A percentile compares a stretch with the other conserved stretches of the same genome.
phyloP scores from a whole-genome alignment of 2,797 vertebrate genomes.

The Remorina albescens region DNA sequence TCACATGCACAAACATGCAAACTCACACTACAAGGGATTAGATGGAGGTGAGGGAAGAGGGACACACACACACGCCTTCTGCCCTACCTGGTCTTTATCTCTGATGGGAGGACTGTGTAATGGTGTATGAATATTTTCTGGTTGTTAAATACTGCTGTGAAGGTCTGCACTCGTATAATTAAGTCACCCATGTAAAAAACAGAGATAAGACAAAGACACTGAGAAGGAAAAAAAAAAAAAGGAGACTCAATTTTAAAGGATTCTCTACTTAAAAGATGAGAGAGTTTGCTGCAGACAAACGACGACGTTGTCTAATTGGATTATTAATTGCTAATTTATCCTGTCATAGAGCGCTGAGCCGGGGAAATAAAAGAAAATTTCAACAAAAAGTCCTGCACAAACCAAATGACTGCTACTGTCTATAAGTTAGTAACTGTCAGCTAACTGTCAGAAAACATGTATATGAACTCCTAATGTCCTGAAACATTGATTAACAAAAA shows the following conservation, averaged over 20 bases:
- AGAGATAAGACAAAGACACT: neutral
- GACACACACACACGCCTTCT: neutral
- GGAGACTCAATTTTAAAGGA: neutral
- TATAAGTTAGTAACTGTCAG: neutral
- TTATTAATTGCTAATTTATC: neutral
- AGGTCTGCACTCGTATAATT: conserved; percentile 12
- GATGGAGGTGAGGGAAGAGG: conserved; percentile 14
- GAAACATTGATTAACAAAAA: neutral
- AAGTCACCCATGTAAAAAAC: neutral
- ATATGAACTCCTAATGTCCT: neutral
- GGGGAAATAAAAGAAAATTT: too few species aligned
- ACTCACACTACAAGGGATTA: conserved; percentile 38
- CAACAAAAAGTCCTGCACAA: neutral
- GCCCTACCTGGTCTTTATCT: conserved; percentile 11
- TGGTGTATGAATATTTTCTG: conserved; percentile 11
- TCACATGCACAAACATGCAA: conserved; percentile 27
- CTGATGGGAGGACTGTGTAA: conserved; percentile 9
- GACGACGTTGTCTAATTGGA: neutral
- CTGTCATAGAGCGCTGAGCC: neutral
- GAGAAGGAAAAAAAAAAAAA: conserved; percentile 2
- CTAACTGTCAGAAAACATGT: neutral
- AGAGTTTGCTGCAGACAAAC: neutral
- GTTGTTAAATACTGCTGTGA: conserved; percentile 17
- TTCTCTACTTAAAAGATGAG: neutral
- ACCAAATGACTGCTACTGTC: too few species aligned